Evolutionary conservation across 2,888 invertebrate genomes (phyloP), one percentile per base, ranked within the genome.

Genomic region (Mesochorus sp.): DNA sequence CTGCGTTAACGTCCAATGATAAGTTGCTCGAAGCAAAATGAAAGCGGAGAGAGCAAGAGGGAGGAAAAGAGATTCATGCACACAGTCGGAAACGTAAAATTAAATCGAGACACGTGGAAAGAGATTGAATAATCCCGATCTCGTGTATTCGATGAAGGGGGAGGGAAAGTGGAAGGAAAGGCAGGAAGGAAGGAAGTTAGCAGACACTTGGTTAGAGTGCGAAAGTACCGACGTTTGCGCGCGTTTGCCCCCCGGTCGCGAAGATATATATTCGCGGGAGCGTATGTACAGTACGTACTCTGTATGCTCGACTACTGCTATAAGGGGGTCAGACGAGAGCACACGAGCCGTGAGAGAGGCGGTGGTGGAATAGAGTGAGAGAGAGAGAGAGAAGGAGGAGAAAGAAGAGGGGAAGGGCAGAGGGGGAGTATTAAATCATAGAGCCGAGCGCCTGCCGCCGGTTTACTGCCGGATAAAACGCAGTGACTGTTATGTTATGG

Each of bases 401-500:
- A 81, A 81, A 81, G 80, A 82, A 73, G 72, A 82, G 76, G 81
- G 78, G 83, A 80, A 81, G 85, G 81, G 85, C 85, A 82, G 75
- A 85, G 84, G 87, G 79, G 86, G 84, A 86, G 90, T 89, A 90
- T 90, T 91, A 91, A 91, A 91, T 91, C 91, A 90, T 90, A 89
- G 89, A 88, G 87, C 85, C 86, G 85, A 88, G 89, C 88, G 88
- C 88, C 89, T 88, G 88, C 88, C 88, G 88, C 88, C 90, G 88
- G 90, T 90, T 90, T 90, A 91, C 90, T 90, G 89, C 90, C 89
- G 90, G 90, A 90, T 91, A 91, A 91, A 90, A 90, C 90, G 90
- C 89, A 90, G 89, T 88, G 90, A 91, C 90, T 90, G 90, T 90
- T 90, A 90, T 90, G 90, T 91, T 91, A 91, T 91, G 90, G 91